Evolutionary conservation across 2,888 invertebrate genomes (phyloP).

Genomic region (Ctenicera cuprea): DNA sequence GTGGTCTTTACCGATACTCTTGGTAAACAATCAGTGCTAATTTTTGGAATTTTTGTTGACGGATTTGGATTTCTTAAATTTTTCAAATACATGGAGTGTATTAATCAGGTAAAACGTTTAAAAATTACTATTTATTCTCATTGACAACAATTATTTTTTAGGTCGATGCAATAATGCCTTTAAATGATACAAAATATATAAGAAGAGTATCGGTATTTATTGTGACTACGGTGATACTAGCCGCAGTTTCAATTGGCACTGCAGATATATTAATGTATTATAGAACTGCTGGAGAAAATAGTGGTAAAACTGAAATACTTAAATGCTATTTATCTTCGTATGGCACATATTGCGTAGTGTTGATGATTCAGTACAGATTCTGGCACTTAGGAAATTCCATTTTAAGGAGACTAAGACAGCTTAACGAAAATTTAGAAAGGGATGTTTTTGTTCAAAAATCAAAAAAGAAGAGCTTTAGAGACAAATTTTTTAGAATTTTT

Average conservation of each 20-base stretch:
- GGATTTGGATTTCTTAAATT: not conserved
- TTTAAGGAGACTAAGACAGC: constrained; percentile 7
- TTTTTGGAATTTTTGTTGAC: constrained; percentile 7
- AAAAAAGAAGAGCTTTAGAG: not conserved
- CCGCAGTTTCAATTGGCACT: not conserved
- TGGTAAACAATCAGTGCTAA: constrained; percentile 5
- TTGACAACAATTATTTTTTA: too few species aligned
- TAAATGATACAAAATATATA: not conserved
- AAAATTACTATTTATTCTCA: not conserved
- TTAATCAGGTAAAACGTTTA: not conserved
- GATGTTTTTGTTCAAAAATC: not conserved
- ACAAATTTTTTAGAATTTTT: not conserved
- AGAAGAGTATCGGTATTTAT: not conserved
- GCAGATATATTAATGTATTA: constrained; percentile 7
- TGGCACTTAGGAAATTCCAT: not conserved
- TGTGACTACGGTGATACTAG: not conserved
- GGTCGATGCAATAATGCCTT: constrained; percentile 7
- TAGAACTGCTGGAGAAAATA: not conserved
- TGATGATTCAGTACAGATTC: constrained; percentile 10
- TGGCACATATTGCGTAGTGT: not conserved
- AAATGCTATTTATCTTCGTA: constrained; percentile 14
- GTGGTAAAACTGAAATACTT: not conserved
- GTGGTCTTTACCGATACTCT: not conserved
- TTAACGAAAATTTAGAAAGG: constrained; percentile 15
- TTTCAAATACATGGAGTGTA: not conserved